Evolutionary conservation across 2,888 invertebrate species (phyloP).

Genomic region (Tetropium fuscum): DNA sequence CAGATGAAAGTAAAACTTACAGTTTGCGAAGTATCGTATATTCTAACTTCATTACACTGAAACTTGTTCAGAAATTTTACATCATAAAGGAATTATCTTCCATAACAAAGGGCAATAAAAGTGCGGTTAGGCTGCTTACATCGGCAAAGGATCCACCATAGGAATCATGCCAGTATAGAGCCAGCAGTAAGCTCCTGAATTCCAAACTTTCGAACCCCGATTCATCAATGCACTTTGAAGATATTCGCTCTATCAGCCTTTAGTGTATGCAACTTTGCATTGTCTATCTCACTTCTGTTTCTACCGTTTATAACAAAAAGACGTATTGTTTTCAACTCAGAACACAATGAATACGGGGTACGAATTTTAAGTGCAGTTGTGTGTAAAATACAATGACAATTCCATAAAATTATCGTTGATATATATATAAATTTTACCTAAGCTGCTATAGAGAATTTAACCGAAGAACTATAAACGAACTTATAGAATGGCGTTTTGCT

Average conservation of each 20-base stretch:
- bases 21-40: constrained; percentile 33
- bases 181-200: constrained; percentile 41
- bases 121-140: constrained; percentile 49
- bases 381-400: constrained; percentile 1
- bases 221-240: constrained; percentile 49
- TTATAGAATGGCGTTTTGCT: no score
- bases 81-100: constrained; percentile 57
- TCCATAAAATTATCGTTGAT: background rate
- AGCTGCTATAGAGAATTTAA: background rate
- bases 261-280: constrained; percentile 23
- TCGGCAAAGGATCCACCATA: constrained; percentile 45
- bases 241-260: constrained; percentile 30
- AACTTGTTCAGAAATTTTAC: constrained; percentile 55
- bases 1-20: constrained; percentile 16
- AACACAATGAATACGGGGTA: constrained; percentile 3
- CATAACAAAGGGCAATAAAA: constrained; percentile 58
- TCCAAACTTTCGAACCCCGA: constrained; percentile 41
- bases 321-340: constrained; percentile 20
- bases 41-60: constrained; percentile 53
- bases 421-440: background rate
- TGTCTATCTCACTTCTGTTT: constrained; percentile 15
- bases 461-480: no score
- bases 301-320: constrained; percentile 8
- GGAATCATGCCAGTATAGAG: constrained; percentile 41
- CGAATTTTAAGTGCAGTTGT: constrained; percentile 7